Percentiles rank a stretch among this genome's conserved stretches.
phyloP scores from a whole-genome alignment of 2,888 invertebrate genomes.

The Polymixis lichenea region DNA sequence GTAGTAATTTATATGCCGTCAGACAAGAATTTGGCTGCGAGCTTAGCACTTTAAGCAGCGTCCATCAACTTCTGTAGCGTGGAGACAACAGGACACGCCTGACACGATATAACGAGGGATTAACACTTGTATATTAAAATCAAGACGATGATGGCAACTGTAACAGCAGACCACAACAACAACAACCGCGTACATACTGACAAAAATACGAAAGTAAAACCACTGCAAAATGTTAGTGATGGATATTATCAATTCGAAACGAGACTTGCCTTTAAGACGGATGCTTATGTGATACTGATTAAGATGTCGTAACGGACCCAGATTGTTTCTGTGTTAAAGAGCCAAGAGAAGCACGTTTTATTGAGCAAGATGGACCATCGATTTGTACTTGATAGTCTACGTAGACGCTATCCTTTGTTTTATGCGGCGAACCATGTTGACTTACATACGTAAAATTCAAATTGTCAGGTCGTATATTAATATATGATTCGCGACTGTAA shows the following conservation, averaged over 20 bases:
- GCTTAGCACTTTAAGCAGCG: too few species aligned
- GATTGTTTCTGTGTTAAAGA: conserved; percentile 18
- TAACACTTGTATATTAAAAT: not conserved
- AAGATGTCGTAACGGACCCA: conserved; percentile 33
- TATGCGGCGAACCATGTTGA: not conserved
- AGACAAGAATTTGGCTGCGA: too few species aligned
- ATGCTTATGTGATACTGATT: conserved; percentile 17
- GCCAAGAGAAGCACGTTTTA: conserved; percentile 35
- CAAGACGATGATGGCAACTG: not conserved
- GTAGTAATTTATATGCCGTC: too few species aligned
- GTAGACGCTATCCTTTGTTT: not conserved
- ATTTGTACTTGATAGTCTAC: conserved; percentile 8
- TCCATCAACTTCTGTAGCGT: too few species aligned
- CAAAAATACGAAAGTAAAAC: not conserved
- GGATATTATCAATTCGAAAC: conserved; percentile 25
- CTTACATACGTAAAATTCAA: too few species aligned
- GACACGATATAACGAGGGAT: too few species aligned
- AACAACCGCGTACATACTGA: not conserved
- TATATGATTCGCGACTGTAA: too few species aligned
- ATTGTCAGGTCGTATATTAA: too few species aligned
- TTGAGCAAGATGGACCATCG: conserved; percentile 30
- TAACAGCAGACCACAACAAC: not conserved
- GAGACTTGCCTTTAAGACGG: not conserved
- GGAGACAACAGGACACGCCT: too few species aligned
- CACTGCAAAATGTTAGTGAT: not conserved